A percentile compares a stretch with the other conserved stretches of the same genome.
Conservation (phyloP, 53 echinoderm and acorn worm genomes). For the Paelopatides confundens region DNA sequence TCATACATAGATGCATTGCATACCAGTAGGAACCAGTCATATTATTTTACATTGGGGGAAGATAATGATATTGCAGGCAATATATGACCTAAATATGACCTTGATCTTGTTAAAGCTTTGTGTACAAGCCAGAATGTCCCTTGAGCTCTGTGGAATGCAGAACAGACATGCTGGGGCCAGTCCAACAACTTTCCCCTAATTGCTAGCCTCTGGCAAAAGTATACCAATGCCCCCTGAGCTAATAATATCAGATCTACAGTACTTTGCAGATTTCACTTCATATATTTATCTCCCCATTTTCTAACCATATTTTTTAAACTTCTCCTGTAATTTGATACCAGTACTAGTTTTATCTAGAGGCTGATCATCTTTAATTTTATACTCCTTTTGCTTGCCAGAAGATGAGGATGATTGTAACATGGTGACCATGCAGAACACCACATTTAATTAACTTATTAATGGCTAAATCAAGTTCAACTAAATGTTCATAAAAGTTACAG, state of each 20-base stretch:
- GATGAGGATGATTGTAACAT: too few species aligned
- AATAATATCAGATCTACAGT: background rate
- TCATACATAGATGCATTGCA: background rate
- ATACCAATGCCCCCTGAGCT: conserved; percentile 22
- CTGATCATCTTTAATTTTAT: too few species aligned
- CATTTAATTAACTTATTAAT: too few species aligned
- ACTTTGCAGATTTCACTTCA: background rate
- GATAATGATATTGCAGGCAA: background rate
- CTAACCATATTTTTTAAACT: background rate
- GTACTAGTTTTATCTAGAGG: background rate
- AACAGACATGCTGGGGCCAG: conserved; percentile 46
- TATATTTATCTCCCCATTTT: background rate
- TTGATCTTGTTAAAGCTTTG: conserved; percentile 59
- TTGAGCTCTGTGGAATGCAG: conserved; percentile 41
- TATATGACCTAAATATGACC: conserved; percentile 26
- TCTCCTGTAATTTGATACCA: background rate
- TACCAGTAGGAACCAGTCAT: background rate
- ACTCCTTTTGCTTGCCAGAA: too few species aligned
- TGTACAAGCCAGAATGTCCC: conserved; percentile 48
- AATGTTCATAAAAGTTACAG: too few species aligned
- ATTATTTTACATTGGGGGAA: background rate
- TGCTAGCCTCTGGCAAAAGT: conserved; percentile 47
- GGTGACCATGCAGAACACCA: too few species aligned
- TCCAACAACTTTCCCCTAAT: conserved; percentile 40
- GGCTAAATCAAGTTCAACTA: too few species aligned